Percentiles rank a stretch among this genome's conserved stretches.
Evolutionary conservation across 2,113 vertebrate species (phyloP).

Genomic region (Gobio gobio): DNA sequence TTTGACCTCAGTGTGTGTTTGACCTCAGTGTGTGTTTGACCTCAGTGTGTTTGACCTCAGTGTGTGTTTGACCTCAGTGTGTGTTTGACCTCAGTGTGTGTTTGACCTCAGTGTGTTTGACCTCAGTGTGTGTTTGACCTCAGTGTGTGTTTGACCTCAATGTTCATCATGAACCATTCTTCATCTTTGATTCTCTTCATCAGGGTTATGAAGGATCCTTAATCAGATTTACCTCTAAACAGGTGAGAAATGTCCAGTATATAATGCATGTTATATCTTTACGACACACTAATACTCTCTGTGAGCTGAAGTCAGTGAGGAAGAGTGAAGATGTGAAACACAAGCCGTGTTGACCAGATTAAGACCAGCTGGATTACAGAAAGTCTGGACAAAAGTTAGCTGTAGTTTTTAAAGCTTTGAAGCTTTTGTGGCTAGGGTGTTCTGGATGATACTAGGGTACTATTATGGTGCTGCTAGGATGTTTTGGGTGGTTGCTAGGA

Average conservation of each 20-base stretch:
- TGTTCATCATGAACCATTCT: neutral
- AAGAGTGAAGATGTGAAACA: neutral
- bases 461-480: neutral
- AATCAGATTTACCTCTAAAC: constrained; percentile 81
- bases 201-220: constrained; percentile 81
- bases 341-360: neutral
- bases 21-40: too few species aligned
- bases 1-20: too few species aligned
- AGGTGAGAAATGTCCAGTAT: constrained; percentile 63
- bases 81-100: too few species aligned
- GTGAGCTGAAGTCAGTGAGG: too few species aligned
- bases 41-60: too few species aligned
- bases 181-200: constrained; percentile 45
- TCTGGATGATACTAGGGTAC: neutral
- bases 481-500: too few species aligned
- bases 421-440: too few species aligned
- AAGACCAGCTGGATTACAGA: neutral
- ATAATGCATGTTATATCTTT: neutral
- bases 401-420: neutral
- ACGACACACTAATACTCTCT: neutral
- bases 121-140: too few species aligned
- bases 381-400: neutral
- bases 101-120: too few species aligned
- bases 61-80: too few species aligned
- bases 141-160: neutral